Evolutionary conservation across 2,888 invertebrate species (phyloP).

Genomic region (Ctena decussata): DNA sequence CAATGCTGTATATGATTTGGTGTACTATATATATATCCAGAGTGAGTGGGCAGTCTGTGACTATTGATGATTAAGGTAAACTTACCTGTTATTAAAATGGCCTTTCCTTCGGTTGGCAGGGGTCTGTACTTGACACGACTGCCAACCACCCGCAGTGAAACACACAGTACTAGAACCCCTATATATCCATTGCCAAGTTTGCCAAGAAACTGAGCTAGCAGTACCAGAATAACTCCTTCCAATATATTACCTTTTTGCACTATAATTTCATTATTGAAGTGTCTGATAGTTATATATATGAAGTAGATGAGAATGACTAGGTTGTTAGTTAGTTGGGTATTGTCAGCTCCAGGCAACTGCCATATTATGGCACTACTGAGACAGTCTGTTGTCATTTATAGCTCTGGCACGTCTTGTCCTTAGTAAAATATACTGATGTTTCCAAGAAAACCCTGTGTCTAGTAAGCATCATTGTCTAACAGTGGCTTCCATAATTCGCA

Average conservation of each 20-base stretch:
- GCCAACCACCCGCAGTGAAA: not conserved
- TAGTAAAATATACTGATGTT: too few species aligned
- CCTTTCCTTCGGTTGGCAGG: conserved; percentile 64
- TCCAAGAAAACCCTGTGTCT: too few species aligned
- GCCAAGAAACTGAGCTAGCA: not conserved
- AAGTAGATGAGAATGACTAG: not conserved
- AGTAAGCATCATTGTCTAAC: too few species aligned
- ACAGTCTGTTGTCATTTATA: not conserved
- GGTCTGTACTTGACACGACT: conserved; percentile 33
- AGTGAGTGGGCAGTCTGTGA: too few species aligned
- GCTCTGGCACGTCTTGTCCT: too few species aligned
- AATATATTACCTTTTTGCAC: not conserved
- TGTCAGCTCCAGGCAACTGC: not conserved
- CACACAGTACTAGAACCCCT: conserved; percentile 27
- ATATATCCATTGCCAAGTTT: not conserved
- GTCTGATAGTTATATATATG: not conserved
- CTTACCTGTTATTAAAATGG: conserved; percentile 78
- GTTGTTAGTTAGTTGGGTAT: not conserved
- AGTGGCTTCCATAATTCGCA: too few species aligned
- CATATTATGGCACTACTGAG: not conserved
- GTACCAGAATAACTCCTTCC: not conserved
- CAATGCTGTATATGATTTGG: too few species aligned
- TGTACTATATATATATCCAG: too few species aligned
- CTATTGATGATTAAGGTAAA: too few species aligned
- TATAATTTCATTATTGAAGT: not conserved